These are phyloP conservation scores for Mantis religiosa DNA, from an alignment of 2,888 invertebrate genomes.

Conservation along the genomic window DNA sequence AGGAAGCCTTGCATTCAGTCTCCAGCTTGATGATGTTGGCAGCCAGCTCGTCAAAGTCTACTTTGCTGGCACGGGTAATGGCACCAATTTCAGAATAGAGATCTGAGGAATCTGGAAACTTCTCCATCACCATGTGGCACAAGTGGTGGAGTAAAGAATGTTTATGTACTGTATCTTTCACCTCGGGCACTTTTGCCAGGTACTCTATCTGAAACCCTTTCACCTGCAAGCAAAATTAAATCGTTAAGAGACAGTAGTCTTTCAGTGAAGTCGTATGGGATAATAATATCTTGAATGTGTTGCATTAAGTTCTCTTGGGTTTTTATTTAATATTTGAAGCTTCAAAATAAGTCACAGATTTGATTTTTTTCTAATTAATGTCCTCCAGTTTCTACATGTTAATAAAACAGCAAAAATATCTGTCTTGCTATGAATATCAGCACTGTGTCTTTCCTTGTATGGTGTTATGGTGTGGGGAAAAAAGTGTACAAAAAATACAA, in stretches of 20 bases:
- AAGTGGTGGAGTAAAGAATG: constrained; percentile 96
- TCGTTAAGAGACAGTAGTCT: background rate
- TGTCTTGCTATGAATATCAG: too few relatives aligned
- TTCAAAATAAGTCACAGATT: too few relatives aligned
- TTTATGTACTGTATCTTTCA: constrained; percentile 98
- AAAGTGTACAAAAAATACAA: too few relatives aligned
- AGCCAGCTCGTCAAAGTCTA: constrained; percentile 90
- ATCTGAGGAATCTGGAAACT: constrained; percentile 92
- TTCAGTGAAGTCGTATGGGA: too few relatives aligned
- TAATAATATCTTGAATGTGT: too few relatives aligned
- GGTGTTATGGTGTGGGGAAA: too few relatives aligned
- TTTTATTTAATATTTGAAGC: too few relatives aligned
- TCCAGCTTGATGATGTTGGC: constrained; percentile 85
- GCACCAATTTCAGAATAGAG: constrained; percentile 96
- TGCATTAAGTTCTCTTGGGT: too few relatives aligned
- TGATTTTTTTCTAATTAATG: too few relatives aligned
- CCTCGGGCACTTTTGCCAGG: constrained; percentile 94
- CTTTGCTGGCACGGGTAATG: constrained; percentile 84
- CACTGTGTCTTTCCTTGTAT: too few relatives aligned
- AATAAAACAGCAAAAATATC: too few relatives aligned
- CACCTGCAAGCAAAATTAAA: constrained; percentile 49
- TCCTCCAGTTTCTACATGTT: too few relatives aligned
- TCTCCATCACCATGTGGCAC: constrained; percentile 95
- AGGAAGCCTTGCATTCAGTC: constrained; percentile 93
- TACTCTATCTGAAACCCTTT: constrained; percentile 98